Evolutionary conservation across 2,888 invertebrate genomes (phyloP), one percentile per base, ranked within the genome.

Genomic region (Colletes collaris): DNA sequence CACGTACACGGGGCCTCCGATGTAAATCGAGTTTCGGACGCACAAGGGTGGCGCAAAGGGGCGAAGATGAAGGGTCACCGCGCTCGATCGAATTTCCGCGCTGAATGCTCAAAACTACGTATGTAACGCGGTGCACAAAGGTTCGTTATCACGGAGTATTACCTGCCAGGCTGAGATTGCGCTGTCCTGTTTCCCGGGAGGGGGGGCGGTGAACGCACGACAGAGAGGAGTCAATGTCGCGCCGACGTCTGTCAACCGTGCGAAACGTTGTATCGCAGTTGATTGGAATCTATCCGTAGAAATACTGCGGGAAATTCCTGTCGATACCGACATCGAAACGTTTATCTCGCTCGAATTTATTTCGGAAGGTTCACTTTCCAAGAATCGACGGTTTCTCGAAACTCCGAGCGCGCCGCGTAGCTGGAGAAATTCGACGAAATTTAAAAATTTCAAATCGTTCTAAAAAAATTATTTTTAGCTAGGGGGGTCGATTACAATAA

Each of bases 81-180:
- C n/a, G 50, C 64, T 63, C 82, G 81, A 86, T 86, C 86, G 84
- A 86, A 76, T 86, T 86, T 86, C 84, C 78, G 35, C 10, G 66
- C 19, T 73, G 78, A 86, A 86, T 84, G 76, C 75, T 82, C 84
- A 76, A 84, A 84, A 86, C 82, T 79, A 78, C 78, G 49, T 59
- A 63, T 65, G 66, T 46, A 79, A 80, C 79, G 69, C 44, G 58
- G 53, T 16, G 77, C 72, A 86, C 86, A 86, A 86, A 82, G 86
- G 71, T 75, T 86, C 86, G 86, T 86, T 86, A 86, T 86, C 81
- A 58, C 59, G 16, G 72, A 46, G 72, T 71, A 76, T 84, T 86
- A 86, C 75, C 76, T 72, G 83, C 73, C 65, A 65, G 70, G 46
- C 58, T 58, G 80, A 82, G 76, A 82, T 86, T 86, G 81, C 60